Conservation (phyloP, 2,888 invertebrate genomes). For the Apodemia duryi region DNA sequence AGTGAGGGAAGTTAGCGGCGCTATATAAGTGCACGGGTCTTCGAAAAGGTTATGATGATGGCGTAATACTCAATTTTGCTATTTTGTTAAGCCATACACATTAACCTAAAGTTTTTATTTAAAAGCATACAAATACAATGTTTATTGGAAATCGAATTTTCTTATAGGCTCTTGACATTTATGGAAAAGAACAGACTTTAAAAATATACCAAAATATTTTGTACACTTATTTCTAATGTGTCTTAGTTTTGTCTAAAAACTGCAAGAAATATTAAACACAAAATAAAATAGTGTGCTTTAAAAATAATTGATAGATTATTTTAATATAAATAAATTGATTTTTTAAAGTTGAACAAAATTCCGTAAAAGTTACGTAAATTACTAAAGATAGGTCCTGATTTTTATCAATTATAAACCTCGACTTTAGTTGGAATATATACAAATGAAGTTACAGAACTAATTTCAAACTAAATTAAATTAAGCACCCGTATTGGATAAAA, state of each 20-base stretch:
- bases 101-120: background rate
- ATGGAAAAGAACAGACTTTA: no score
- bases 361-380: background rate
- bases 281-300: no score
- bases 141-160: no score
- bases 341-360: background rate
- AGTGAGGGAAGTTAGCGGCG: conserved; percentile 47
- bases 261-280: background rate
- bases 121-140: background rate
- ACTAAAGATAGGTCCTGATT: background rate
- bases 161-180: no score
- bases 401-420: background rate
- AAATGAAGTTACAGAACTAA: background rate
- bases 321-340: background rate
- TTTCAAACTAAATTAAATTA: background rate
- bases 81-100: background rate
- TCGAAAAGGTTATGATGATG: conserved; percentile 45
- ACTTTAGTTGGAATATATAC: background rate
- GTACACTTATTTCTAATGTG: background rate
- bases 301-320: background rate
- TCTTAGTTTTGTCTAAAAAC: background rate
- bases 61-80: background rate
- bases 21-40: conserved; percentile 59
- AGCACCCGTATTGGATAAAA: background rate
- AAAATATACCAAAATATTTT: background rate